Evolutionary conservation across 30 jellyfish, hydroid and myxozoan genomes (phyloP), one percentile per base, ranked within the genome.

Genomic region (Mastigias papua): DNA sequence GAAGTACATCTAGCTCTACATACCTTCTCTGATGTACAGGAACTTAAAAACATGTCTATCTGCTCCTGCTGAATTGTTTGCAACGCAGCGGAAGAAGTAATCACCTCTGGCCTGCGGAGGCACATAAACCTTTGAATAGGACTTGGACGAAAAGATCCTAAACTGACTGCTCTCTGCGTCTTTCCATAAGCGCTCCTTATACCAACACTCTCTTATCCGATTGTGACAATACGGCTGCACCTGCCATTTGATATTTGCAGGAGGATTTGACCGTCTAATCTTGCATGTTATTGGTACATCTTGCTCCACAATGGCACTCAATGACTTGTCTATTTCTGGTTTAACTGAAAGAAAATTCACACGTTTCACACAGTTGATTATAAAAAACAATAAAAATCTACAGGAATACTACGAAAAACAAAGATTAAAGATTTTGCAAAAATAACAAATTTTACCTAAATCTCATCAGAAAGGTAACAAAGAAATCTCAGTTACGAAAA

Each of bases 181-280:
- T 26, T 54, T 31, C 96, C 96, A 87, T n/a, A n/a, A n/a, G n/a
- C n/a, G n/a, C n/a, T n/a, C n/a, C n/a, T 73, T 29, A 27, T 91
- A 90, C 73, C 27, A 30, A 63, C 96, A 87, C 10, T 77, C 81
- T 32, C 48, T 72, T 13, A 48, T 16, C 27, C 26, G 51, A 21
- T 17, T 35, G 35, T 48, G 66, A 32, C 90, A 77, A 30, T 77
- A 76, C 1, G 81, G 96, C 54, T 87, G 91, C 80, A 87, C 50
- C 21, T 65, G 80, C 96, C 96, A 87, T 31, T 83, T 62, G 19
- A 87, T 67, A 0, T 20, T 16, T 19, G 96, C 86, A 4, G 69
- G 26, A 1, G 96, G 96, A 62, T 87, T 87, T 11, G 90, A 57
- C 48, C 65, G 48, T 26, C 17, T 68, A 10, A 87, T 29, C 26